Conservation (phyloP, 2,888 invertebrate species). For the Oasisia sp. region DNA sequence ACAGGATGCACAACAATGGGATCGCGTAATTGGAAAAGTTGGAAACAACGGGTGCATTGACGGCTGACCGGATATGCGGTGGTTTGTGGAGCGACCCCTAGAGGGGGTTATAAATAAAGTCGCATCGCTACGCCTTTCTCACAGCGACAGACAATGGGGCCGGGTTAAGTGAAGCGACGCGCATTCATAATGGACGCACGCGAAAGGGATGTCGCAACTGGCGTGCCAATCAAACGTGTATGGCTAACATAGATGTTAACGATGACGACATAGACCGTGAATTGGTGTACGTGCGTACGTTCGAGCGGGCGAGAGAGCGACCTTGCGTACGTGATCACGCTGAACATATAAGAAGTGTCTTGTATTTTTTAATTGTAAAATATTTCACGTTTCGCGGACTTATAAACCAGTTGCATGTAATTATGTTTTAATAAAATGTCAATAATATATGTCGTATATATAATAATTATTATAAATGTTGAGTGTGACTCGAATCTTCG, state of each 20-base stretch:
- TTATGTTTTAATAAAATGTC: neutral
- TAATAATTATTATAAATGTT: too few species aligned
- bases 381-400: neutral
- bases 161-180: neutral
- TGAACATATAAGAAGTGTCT: too few species aligned
- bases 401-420: neutral
- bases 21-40: neutral
- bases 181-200: neutral
- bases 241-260: neutral
- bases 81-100: conserved; percentile 12
- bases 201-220: neutral
- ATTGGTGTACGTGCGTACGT: neutral
- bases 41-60: neutral
- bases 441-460: too few species aligned
- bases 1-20: neutral
- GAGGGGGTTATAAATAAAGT: neutral
- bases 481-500: too few species aligned
- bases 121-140: neutral
- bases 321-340: too few species aligned
- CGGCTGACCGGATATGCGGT: neutral
- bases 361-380: neutral
- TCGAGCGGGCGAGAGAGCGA: neutral
- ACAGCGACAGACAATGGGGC: neutral
- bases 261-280: neutral
- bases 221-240: neutral